phyloP scores from a whole-genome alignment of 2,113 vertebrate species.

The Ictidomys tridecemlineatus region DNA sequence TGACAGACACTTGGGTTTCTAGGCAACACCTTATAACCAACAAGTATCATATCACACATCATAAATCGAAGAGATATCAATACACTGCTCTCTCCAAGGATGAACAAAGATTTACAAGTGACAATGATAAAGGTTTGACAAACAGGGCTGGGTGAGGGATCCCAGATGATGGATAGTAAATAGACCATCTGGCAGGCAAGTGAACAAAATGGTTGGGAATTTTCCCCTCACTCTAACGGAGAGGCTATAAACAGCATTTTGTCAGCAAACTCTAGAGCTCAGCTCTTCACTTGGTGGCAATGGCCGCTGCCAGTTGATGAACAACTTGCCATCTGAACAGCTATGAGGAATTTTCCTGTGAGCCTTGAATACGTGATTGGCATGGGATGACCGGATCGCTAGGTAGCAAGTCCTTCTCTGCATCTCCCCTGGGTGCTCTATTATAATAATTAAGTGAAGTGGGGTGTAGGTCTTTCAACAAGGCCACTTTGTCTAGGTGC shows the following conservation, averaged over 20 bases:
- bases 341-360: not conserved
- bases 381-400: not conserved
- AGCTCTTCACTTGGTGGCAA: not conserved
- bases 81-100: not conserved
- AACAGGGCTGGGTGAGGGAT: not conserved
- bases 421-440: conserved; percentile 19
- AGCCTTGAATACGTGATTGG: not conserved
- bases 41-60: not conserved
- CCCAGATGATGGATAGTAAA: conserved; percentile 26
- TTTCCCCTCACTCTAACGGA: not conserved
- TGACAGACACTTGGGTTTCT: conserved; percentile 15
- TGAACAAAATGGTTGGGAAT: not conserved
- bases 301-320: not conserved
- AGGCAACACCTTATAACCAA: conserved; percentile 51
- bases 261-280: not conserved
- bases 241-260: not conserved
- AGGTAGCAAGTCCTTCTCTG: not conserved
- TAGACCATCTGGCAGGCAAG: not conserved
- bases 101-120: conserved; percentile 54
- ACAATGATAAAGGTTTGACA: not conserved
- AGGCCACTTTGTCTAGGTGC: conserved; percentile 61
- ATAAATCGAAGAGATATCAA: conserved; percentile 33
- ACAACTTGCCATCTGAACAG: not conserved
- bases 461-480: not conserved
- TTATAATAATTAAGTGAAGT: not conserved